These are phyloP conservation scores for Drosophila insularis DNA, from an alignment of 1,140 invertebrate species.

Conservation along the genomic window DNA sequence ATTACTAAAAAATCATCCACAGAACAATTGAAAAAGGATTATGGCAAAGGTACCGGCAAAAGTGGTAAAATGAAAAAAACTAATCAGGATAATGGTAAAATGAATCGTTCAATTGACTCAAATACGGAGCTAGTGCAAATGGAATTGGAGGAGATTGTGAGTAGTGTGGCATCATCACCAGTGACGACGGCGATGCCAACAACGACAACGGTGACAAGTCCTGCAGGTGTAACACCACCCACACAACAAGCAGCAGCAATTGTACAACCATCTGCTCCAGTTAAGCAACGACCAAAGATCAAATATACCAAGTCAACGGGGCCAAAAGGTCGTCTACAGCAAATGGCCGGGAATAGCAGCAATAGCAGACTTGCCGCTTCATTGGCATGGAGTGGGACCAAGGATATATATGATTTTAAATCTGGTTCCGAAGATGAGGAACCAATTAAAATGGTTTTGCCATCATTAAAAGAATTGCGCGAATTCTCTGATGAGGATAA, in stretches of 20 bases:
- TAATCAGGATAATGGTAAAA: not conserved
- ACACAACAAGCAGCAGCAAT: conserved; percentile 14
- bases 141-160: conserved; percentile 72
- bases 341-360: conserved; percentile 17
- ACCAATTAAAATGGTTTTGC: conserved; percentile 78
- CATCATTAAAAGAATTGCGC: conserved; percentile 68
- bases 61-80: conserved; percentile 29
- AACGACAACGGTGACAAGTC: conserved; percentile 12
- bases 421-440: conserved; percentile 79
- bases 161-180: conserved; percentile 21
- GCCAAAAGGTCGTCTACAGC: conserved; percentile 57
- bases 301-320: conserved; percentile 68
- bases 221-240: conserved; percentile 11
- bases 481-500: conserved; percentile 80
- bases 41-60: not conserved
- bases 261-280: not conserved
- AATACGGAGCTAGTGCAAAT: conserved; percentile 76
- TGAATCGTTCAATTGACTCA: conserved; percentile 45
- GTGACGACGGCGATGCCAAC: conserved; percentile 18
- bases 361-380: conserved; percentile 12
- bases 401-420: conserved; percentile 80
- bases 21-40: not conserved
- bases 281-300: conserved; percentile 62
- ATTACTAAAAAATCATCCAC: conserved; percentile 20
- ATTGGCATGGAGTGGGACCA: conserved; percentile 35